Conservation (phyloP, 2,113 vertebrate genomes). For the Pseudorasbora parva region DNA sequence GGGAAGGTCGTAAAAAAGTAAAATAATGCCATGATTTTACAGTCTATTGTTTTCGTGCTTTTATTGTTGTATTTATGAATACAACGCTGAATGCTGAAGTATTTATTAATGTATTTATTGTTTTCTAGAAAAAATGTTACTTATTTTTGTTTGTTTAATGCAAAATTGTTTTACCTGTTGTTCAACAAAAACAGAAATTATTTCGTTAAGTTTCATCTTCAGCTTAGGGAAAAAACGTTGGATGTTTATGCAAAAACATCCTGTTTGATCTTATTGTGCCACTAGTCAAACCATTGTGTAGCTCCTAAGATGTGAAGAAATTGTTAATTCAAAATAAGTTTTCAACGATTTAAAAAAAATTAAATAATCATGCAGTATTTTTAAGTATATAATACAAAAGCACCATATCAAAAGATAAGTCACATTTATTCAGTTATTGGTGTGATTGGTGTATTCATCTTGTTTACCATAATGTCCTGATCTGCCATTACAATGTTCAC, state of each 20-base stretch:
- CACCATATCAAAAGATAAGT: neutral
- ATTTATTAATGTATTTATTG: too few relatives aligned
- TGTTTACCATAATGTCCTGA: conserved; percentile 1
- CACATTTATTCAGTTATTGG: neutral
- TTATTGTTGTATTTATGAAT: too few relatives aligned
- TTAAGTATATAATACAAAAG: neutral
- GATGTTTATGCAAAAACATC: neutral
- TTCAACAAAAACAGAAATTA: too few relatives aligned
- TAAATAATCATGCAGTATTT: neutral
- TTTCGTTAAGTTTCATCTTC: too few relatives aligned
- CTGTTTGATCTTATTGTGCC: neutral
- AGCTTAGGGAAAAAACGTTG: neutral
- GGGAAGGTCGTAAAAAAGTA: too few relatives aligned
- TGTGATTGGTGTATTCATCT: neutral
- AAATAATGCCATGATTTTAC: too few relatives aligned
- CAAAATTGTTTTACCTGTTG: too few relatives aligned
- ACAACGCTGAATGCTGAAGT: too few relatives aligned
- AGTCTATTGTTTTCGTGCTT: too few relatives aligned
- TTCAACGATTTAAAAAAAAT: too few relatives aligned
- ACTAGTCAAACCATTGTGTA: neutral
- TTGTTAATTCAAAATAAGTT: neutral
- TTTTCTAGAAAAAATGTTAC: too few relatives aligned
- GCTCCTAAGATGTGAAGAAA: neutral
- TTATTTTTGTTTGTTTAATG: too few relatives aligned
- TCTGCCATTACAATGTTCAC: neutral